Evolutionary conservation across 2,797 vertebrate genomes (phyloP), one percentile per base, ranked within the genome.

Genomic region (Pogoniulus pusillus): DNA sequence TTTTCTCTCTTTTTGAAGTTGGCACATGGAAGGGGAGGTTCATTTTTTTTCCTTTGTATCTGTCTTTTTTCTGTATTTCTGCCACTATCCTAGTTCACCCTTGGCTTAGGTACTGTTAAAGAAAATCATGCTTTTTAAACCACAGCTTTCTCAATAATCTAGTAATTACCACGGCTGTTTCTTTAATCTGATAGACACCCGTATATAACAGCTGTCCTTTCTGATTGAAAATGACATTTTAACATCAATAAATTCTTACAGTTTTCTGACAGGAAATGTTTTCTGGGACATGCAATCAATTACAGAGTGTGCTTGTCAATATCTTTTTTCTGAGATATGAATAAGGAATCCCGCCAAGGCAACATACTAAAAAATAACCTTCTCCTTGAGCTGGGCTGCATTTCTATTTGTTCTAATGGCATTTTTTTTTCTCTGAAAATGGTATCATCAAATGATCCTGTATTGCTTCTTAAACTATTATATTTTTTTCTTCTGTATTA

Each of bases 201-300:
- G 96, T 89, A 77, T 43, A 29, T 94, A 96, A 90, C 5, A 55
- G 60, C 87, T 87, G 43, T 94, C 88, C 89, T 95, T 92, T 94
- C 70, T 94, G 87, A 94, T 97, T 76, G 96, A 92, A 97, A 98
- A 93, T 96, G n/a, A 92, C 91, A 90, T 95, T 96, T 95, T 95
- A 96, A 91, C 80, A 57, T 96, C 95, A 95, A 6, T 96, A 93
- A 74, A 84, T 95, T 90, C 77, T 89, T 95, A 83, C 76, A 69
- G 79, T 95, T 96, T 95, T 95, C 90, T 97, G 92, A 78, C 94
- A 95, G 89, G 58, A 96, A 96, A 86, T 96, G 66, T 89, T 96
- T 95, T 94, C 91, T 87, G 86, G 70, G 84, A 82, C 71, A 39
- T 91, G 29, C 89, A 92, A 57, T 97, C 89, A 92, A 34, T 96